A percentile compares a stretch with the other conserved stretches of the same genome.
Evolutionary conservation across 2,888 invertebrate species (phyloP).

Genomic region (Pteria penguin): DNA sequence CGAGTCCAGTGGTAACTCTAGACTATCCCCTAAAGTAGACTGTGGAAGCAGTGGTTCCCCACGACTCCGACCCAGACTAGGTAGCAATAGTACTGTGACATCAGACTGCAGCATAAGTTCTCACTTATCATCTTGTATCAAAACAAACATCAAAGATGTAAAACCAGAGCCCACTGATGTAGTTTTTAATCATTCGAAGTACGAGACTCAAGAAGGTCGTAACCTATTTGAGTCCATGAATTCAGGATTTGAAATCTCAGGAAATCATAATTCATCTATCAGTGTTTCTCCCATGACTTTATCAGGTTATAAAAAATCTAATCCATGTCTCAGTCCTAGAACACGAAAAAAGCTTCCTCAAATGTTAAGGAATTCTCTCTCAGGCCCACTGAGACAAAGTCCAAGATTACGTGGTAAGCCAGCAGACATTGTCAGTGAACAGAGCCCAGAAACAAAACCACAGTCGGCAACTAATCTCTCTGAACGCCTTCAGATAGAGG

Average conservation of each 20-base stretch:
- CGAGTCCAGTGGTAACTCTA: neutral
- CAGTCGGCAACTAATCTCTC: slow-evolving; percentile 26
- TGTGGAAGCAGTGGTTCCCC: no score
- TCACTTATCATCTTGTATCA: neutral
- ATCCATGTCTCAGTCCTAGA: slow-evolving; percentile 5
- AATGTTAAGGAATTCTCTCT: neutral
- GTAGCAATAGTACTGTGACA: neutral
- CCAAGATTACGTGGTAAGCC: slow-evolving; percentile 48
- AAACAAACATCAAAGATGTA: neutral
- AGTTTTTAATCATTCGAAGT: neutral
- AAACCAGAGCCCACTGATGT: neutral
- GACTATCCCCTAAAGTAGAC: neutral
- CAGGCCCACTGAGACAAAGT: slow-evolving; percentile 49
- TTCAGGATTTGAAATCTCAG: slow-evolving; percentile 19
- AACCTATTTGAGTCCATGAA: slow-evolving; percentile 18
- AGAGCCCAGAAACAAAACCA: slow-evolving; percentile 16
- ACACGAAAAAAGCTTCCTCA: slow-evolving; percentile 3
- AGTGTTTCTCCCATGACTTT: neutral
- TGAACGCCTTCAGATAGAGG: slow-evolving; percentile 1
- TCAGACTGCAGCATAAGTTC: neutral
- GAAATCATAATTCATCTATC: neutral
- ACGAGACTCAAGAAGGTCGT: neutral
- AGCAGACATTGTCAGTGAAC: neutral
- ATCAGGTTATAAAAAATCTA: neutral
- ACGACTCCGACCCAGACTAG: neutral